Conservation (phyloP, 1,140 invertebrate genomes). For the Pseudomyrmex pallidus region DNA sequence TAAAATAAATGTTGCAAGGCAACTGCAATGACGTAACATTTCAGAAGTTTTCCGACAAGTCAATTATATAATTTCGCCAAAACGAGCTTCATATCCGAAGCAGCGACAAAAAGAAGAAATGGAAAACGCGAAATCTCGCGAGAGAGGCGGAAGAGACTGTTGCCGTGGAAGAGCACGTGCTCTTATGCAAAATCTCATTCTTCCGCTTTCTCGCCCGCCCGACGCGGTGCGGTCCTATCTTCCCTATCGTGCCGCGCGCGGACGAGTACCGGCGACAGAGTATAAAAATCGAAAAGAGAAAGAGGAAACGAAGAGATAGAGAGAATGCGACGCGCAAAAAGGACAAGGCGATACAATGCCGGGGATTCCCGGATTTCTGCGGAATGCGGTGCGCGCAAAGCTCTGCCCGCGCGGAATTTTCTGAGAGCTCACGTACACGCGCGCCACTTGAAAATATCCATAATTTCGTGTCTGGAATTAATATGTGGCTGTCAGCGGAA, state of each 20-base stretch:
- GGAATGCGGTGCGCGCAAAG: conserved; percentile 33
- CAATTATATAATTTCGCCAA: not conserved
- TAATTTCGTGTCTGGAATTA: conserved; percentile 48
- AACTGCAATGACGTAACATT: not conserved
- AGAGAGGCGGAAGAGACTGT: not conserved
- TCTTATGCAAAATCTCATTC: conserved; percentile 50
- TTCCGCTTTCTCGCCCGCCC: not conserved
- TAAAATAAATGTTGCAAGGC: conserved; percentile 23
- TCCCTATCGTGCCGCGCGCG: not conserved
- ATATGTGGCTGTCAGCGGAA: conserved; percentile 5
- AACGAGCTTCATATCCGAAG: not conserved
- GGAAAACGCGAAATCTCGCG: not conserved
- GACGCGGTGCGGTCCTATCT: not conserved
- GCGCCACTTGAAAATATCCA: not conserved
- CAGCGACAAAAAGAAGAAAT: not conserved
- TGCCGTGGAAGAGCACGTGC: conserved; percentile 17
- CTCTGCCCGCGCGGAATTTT: conserved; percentile 7
- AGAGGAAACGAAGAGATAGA: not conserved
- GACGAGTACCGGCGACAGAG: not conserved
- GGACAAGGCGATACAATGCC: conserved; percentile 27
- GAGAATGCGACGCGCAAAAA: not conserved
- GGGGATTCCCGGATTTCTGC: conserved; percentile 43
- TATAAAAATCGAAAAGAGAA: not conserved
- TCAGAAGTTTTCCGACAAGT: conserved; percentile 6
- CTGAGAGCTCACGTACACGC: conserved; percentile 10